phyloP scores from a whole-genome alignment of 2,888 invertebrate species.

The Abrostola triplasia region DNA sequence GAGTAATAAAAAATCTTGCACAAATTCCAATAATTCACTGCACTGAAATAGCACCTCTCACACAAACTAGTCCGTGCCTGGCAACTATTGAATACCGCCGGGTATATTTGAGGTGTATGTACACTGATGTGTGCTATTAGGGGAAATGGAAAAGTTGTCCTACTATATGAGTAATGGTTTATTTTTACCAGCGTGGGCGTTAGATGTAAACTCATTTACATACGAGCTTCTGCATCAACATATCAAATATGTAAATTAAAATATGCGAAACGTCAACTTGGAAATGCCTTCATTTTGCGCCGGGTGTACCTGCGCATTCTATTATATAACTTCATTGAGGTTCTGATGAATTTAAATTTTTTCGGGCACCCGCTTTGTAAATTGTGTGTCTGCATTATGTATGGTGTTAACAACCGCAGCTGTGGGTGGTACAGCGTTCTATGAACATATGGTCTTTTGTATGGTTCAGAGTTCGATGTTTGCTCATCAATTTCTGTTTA shows the following conservation, averaged over 20 bases:
- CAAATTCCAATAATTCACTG: accelerated
- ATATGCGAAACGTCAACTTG: constrained; percentile 41
- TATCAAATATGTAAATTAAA: constrained; percentile 50
- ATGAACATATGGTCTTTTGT: too few relatives aligned
- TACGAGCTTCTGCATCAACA: constrained; percentile 28
- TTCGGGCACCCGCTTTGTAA: constrained; percentile 2
- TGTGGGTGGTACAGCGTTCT: too few relatives aligned
- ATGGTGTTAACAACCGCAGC: constrained; percentile 3
- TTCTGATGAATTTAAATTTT: constrained; percentile 10
- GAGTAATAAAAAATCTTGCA: not conserved
- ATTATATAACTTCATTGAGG: constrained; percentile 16
- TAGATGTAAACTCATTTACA: constrained; percentile 37
- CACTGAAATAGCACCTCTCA: not conserved
- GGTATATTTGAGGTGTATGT: constrained; percentile 65
- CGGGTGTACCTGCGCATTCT: constrained; percentile 13
- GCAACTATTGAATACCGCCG: constrained; percentile 59
- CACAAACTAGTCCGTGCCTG: constrained; percentile 52
- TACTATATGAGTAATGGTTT: constrained; percentile 57
- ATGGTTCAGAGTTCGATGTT: too few relatives aligned
- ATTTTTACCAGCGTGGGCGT: constrained; percentile 33
- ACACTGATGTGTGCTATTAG: constrained; percentile 69
- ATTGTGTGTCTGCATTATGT: not conserved
- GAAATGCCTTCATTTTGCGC: constrained; percentile 33
- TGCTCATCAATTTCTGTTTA: too few relatives aligned
- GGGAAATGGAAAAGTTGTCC: constrained; percentile 75